Evolutionary conservation across 2,888 invertebrate genomes (phyloP).

Genomic region (Drosophila tanythrix): DNA sequence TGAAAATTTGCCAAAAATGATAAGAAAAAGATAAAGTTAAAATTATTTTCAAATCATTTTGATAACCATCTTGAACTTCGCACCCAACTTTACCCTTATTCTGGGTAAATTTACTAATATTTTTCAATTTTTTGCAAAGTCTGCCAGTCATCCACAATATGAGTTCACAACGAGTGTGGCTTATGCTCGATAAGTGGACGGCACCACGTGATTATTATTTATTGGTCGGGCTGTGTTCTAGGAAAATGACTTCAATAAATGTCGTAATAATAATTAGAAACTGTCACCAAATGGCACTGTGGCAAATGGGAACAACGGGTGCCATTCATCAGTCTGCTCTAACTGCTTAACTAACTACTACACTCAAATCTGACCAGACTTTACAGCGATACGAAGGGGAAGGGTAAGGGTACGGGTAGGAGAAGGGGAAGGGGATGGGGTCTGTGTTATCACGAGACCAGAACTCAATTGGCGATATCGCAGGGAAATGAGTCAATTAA

Average conservation of each 20-base stretch:
- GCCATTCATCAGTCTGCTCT: constrained; percentile 61
- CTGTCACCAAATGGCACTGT: constrained; percentile 47
- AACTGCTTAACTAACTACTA: constrained; percentile 36
- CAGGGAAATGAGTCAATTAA: constrained; percentile 61
- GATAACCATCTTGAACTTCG: constrained; percentile 10
- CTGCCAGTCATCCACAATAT: constrained; percentile 23
- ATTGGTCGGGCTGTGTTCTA: constrained; percentile 43
- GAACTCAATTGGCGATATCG: constrained; percentile 47
- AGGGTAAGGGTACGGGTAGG: background rate
- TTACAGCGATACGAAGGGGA: constrained; percentile 27
- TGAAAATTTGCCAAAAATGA: background rate
- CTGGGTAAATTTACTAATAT: constrained; percentile 11
- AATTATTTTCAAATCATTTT: background rate
- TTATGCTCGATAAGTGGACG: constrained; percentile 27
- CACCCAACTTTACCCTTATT: background rate
- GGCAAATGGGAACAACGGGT: constrained; percentile 49
- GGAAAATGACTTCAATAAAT: constrained; percentile 46
- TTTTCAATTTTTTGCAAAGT: background rate
- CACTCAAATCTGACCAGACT: constrained; percentile 46
- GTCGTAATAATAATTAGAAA: constrained; percentile 48
- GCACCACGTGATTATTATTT: constrained; percentile 50
- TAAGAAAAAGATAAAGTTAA: background rate
- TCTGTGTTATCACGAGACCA: constrained; percentile 43
- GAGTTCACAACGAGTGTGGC: constrained; percentile 8
- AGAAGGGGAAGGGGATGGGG: background rate